Conservation (phyloP, 2,797 vertebrate species). For the Novumbra hubbsi region DNA sequence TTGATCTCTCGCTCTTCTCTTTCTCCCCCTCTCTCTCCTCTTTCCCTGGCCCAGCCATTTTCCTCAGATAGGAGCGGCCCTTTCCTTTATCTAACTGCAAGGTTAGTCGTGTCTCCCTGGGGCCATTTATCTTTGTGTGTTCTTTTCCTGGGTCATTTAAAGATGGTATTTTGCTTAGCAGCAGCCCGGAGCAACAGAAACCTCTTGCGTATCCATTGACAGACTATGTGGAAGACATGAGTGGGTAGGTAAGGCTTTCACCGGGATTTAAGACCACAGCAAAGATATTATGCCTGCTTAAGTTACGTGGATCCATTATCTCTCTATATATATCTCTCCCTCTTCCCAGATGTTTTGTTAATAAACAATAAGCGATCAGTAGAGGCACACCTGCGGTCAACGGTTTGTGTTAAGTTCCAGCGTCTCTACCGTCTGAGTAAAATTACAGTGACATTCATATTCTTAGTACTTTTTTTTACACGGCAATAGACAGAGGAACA, state of each 20-base stretch:
- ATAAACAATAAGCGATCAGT: neutral
- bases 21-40: constrained; percentile 9
- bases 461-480: constrained; percentile 10
- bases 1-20: constrained; percentile 47
- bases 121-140: constrained; percentile 14
- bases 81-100: constrained; percentile 30
- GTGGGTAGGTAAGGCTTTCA: too few species aligned
- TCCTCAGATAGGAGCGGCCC: constrained; percentile 5
- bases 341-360: too few species aligned
- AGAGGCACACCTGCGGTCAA: neutral
- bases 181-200: neutral
- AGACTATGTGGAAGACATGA: too few species aligned
- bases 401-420: neutral
- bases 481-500: constrained; percentile 23
- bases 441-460: constrained; percentile 4
- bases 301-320: too few species aligned
- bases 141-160: neutral
- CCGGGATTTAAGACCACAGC: too few species aligned
- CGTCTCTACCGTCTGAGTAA: neutral
- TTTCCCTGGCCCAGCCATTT: neutral
- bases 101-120: constrained; percentile 8
- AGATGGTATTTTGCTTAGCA: neutral
- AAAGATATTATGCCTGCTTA: too few species aligned
- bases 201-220: too few species aligned
- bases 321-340: too few species aligned